Percentiles rank a stretch among this genome's conserved stretches.
Evolutionary conservation across 1,140 invertebrate species (phyloP).

Genomic region (Venturia canescens): DNA sequence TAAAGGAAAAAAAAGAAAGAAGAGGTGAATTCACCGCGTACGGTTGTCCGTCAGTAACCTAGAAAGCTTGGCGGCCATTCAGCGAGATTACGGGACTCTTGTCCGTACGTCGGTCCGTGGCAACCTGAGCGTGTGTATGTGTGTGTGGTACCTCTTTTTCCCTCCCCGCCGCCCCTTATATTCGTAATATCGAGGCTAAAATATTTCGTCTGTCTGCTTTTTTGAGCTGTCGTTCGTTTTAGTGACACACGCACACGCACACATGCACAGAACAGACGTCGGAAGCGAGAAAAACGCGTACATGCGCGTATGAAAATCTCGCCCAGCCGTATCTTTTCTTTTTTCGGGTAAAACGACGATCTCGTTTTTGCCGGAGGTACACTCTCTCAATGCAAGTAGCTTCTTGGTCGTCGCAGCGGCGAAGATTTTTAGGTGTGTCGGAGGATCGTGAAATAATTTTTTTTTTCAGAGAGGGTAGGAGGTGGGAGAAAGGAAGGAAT

Average conservation of each 20-base stretch:
- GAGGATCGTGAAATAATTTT: slow-evolving; percentile 20
- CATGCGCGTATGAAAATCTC: neutral
- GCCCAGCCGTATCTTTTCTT: slow-evolving; percentile 4
- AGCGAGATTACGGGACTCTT: slow-evolving; percentile 68
- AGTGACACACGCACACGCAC: neutral
- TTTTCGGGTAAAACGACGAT: neutral
- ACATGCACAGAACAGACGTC: neutral
- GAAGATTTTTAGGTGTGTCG: slow-evolving; percentile 42
- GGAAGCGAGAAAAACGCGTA: too few relatives aligned
- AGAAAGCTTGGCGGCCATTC: slow-evolving; percentile 72
- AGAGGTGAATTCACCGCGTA: slow-evolving; percentile 1
- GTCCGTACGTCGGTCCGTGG: slow-evolving; percentile 61
- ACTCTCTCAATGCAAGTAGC: too few relatives aligned
- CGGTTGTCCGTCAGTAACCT: slow-evolving; percentile 69
- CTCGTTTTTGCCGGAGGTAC: neutral
- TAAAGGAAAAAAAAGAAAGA: neutral
- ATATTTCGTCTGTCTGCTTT: slow-evolving; percentile 17
- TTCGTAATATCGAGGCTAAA: slow-evolving; percentile 46
- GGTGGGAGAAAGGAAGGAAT: neutral
- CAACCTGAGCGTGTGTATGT: neutral
- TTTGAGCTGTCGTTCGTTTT: slow-evolving; percentile 5
- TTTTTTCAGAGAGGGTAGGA: neutral
- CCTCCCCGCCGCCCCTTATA: neutral
- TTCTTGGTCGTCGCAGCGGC: neutral
- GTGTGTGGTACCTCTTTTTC: neutral